Base-by-base conservation (phyloP, 2,113 vertebrate genomes). In the Polypterus bichir region DNA sequence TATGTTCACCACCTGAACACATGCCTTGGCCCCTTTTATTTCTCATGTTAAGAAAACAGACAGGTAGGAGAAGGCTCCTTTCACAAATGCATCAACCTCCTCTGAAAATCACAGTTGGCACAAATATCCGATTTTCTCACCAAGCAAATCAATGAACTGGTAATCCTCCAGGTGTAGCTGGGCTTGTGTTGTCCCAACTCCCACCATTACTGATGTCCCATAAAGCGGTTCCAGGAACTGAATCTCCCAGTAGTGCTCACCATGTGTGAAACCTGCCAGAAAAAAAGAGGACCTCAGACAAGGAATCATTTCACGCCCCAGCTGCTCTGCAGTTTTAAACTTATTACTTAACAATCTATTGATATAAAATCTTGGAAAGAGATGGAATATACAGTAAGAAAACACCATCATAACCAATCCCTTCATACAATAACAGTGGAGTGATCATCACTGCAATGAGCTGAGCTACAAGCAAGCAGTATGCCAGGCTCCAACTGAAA, bases 191-290 rank as follows among this genome's bases (percentile, higher is more conserved):
- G 75, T 77, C 49, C 75, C 75, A 11, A 73, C 59, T 1, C 75
- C 75, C 55, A 75, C 73, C 75, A 75, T 77, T 8, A 77, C 71
- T 9, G 75, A 74, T 8, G 61, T 62, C 49, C 70, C 69, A 57
- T 65, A 77, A 1, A 66, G 70, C 11, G 73, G 67, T 46, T 75
- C 73, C 10, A 69, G 49, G 48, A 75, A 77, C 62, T 72, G 65
- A 9, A 75, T 61, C 62, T 77, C 73, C 71, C 73, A 74, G 58
- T 74, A 75, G 61, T 75, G 75, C 64, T 75, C 71, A 7, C 71
- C 75, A 55, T 69, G 62, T 10, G 64, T 54, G 47, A 77, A 75
- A 10, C 75, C 73, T 73, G 8, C 44, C 27, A 27, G 27, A 27
- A 27, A 27, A 2, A 59, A 59, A 7, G 57, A 8, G 59, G 49